Conservation (phyloP, 2,113 vertebrate species). For the Elephantulus edwardii region DNA sequence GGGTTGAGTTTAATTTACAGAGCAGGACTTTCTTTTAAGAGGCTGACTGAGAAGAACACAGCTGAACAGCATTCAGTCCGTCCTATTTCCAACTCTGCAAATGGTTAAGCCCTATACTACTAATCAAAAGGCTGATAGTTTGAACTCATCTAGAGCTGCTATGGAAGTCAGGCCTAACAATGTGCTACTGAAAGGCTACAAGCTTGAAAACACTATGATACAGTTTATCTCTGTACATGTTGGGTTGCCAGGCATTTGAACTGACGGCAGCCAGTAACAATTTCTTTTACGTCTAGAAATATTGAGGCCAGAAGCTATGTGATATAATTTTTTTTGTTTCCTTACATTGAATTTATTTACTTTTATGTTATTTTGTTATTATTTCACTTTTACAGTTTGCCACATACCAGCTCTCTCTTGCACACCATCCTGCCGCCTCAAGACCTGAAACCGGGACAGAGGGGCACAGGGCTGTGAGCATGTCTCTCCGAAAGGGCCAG, state of each 20-base stretch:
- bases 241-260: background rate
- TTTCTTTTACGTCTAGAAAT: background rate
- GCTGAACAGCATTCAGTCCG: background rate
- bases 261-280: background rate
- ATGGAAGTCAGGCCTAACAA: background rate
- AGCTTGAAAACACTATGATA: background rate
- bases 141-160: background rate
- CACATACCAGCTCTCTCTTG: too few relatives aligned
- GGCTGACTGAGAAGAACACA: background rate
- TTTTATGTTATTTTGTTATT: too few relatives aligned
- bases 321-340: background rate
- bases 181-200: background rate
- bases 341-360: background rate
- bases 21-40: background rate
- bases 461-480: too few relatives aligned
- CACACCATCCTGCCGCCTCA: too few relatives aligned
- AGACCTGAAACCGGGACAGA: too few relatives aligned
- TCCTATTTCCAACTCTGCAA: background rate
- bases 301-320: background rate
- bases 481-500: too few relatives aligned
- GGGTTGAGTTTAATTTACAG: slow-evolving; percentile 26
- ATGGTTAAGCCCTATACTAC: background rate
- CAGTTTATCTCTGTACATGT: background rate
- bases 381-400: too few relatives aligned
- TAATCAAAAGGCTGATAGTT: background rate